Base-by-base conservation (phyloP, 2,888 invertebrate genomes). In the Diadegma fenestrale region DNA sequence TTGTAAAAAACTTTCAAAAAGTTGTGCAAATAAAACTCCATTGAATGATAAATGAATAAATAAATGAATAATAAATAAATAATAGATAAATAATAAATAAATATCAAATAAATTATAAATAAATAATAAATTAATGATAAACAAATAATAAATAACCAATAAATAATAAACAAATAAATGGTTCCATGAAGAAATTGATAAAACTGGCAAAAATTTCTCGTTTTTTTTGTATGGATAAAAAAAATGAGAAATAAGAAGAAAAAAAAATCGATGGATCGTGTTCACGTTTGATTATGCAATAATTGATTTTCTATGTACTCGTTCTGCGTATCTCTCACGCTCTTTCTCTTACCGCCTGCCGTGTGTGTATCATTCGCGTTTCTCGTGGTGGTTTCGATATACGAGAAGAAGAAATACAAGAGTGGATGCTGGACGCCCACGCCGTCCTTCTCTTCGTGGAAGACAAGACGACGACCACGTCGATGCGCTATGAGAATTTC, bases 371-470 rank as follows among this genome's bases (percentile, higher is more conserved):
- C 26, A 45, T 68, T 43, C 22, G 12, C 22, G 12, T 68, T 43
- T 17, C 7, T n/a, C n/a, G n/a, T n/a, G n/a, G n/a, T 5, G 33
- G 33, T 17, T 17, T 17, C 26, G 45, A 45, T 68, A 68, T 10
- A 45, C 17, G 45, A 26, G 26, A 26, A 68, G 45, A 45, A 26
- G 45, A 37, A 26, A 68, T 26, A 26, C 45, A 45, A 45, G 26
- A 45, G 45, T n/a, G 26, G 17, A 58, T 45, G 26, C 68, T 30
- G 45, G 26, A 26, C 68, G 68, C 45, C 45, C 68, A 68, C 68
- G 68, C 45, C 68, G 68, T 68, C 45, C 45, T 45, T 68, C 43
- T 43, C 26, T 22, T 68, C 68, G 41, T 68, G 26, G 68, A 68
- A 68, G 68, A 68, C 43, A 45, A 45, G 41, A 45, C 19, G 26